These are phyloP conservation scores for Oncorhynchus tshawytscha DNA, from an alignment of 2,113 vertebrate species.

Conservation along the genomic window DNA sequence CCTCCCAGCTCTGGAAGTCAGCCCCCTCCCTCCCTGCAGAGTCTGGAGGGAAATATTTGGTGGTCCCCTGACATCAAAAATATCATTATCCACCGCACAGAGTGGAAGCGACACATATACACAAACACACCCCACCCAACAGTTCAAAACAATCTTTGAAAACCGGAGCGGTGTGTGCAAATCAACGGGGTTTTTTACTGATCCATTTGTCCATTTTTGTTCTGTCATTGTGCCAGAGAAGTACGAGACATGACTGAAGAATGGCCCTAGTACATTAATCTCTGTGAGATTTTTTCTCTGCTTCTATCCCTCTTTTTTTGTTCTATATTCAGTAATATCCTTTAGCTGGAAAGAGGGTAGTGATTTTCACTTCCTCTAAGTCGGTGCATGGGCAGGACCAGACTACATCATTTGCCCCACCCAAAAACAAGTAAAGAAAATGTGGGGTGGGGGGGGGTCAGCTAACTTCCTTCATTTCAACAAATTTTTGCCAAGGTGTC, in stretches of 20 bases:
- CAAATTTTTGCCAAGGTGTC: too few species aligned
- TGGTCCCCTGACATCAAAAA: slow-evolving; percentile 23
- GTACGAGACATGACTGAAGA: slow-evolving; percentile 8
- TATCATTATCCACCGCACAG: slow-evolving; percentile 35
- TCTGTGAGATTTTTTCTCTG: background rate
- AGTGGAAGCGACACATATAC: background rate
- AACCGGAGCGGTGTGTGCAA: slow-evolving; percentile 10
- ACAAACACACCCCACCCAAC: background rate
- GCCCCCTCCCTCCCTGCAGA: background rate
- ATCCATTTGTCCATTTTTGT: slow-evolving; percentile 33
- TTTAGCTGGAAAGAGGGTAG: background rate
- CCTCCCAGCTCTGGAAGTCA: slow-evolving; percentile 27
- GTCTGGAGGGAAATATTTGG: slow-evolving; percentile 4
- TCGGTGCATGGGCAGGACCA: too few species aligned
- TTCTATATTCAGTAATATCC: background rate
- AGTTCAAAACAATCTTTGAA: slow-evolving; percentile 31
- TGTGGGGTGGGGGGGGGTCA: too few species aligned
- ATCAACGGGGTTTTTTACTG: slow-evolving; percentile 20
- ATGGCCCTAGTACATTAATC: slow-evolving; percentile 8
- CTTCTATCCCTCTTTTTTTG: background rate
- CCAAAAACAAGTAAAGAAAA: too few species aligned
- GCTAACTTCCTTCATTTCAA: too few species aligned
- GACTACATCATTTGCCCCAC: too few species aligned
- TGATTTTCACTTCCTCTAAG: background rate
- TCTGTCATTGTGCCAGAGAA: slow-evolving; percentile 1